Conservation (phyloP, 2,888 invertebrate genomes). For the Brachycybe producta region DNA sequence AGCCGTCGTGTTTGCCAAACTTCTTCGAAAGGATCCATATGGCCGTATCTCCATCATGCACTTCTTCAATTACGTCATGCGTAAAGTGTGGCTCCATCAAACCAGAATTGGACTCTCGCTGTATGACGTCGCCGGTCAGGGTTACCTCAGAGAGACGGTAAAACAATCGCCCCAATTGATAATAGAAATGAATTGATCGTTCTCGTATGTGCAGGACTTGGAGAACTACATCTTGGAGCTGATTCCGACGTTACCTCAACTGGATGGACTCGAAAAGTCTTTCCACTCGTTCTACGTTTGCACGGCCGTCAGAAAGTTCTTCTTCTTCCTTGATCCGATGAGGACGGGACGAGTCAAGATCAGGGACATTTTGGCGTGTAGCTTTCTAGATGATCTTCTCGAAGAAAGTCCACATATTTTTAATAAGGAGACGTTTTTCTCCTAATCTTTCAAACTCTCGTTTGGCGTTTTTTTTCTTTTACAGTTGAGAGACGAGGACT, state of each 20-base stretch:
- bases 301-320: constrained; percentile 87
- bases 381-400: constrained; percentile 79
- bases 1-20: constrained; percentile 70
- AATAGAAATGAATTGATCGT: no score
- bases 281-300: constrained; percentile 94
- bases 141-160: constrained; percentile 71
- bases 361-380: constrained; percentile 77
- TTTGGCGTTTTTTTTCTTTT: constrained; percentile 15
- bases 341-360: constrained; percentile 79
- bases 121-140: constrained; percentile 86
- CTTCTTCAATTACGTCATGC: constrained; percentile 88
- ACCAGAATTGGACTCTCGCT: constrained; percentile 83
- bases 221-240: constrained; percentile 90
- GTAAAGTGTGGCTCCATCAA: constrained; percentile 88
- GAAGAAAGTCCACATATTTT: constrained; percentile 44
- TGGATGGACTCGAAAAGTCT: constrained; percentile 79
- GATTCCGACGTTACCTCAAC: constrained; percentile 77
- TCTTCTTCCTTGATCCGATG: constrained; percentile 86
- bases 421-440: not conserved
- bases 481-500: constrained; percentile 64
- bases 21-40: constrained; percentile 71
- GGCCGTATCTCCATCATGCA: constrained; percentile 78
- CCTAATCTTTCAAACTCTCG: constrained; percentile 9
- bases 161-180: no score
- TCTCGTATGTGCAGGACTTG: constrained; percentile 54